These are phyloP conservation scores for Cataglyphis altisquamis DNA, from an alignment of 2,888 invertebrate genomes.

Conservation along the genomic window DNA sequence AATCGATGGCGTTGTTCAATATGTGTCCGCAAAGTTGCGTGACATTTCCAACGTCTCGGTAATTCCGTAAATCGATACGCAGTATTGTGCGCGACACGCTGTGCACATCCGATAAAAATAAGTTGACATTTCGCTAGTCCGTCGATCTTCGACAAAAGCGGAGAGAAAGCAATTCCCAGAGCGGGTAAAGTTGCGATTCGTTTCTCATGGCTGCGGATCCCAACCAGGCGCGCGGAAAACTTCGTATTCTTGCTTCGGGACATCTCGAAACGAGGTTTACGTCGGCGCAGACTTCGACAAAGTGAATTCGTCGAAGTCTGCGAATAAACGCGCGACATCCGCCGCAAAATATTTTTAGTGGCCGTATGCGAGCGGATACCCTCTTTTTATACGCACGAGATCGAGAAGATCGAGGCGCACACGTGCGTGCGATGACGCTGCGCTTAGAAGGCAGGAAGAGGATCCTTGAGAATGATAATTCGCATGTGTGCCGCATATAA, in stretches of 20 bases:
- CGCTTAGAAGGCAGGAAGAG: constrained; percentile 48
- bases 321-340: constrained; percentile 62
- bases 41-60: constrained; percentile 36
- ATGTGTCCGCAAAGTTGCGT: constrained; percentile 7
- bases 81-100: constrained; percentile 8
- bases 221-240: constrained; percentile 27
- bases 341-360: constrained; percentile 64
- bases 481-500: not conserved
- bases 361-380: constrained; percentile 6
- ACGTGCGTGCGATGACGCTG: constrained; percentile 57
- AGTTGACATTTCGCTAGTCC: constrained; percentile 47
- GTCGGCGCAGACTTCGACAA: constrained; percentile 22
- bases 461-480: constrained; percentile 52
- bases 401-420: constrained; percentile 55
- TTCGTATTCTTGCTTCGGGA: constrained; percentile 55
- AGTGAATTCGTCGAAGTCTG: constrained; percentile 55
- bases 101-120: constrained; percentile 42
- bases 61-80: constrained; percentile 53
- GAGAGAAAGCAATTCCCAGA: constrained; percentile 55
- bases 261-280: constrained; percentile 54
- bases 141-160: constrained; percentile 48
- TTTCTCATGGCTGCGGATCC: constrained; percentile 6
- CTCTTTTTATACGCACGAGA: constrained; percentile 47
- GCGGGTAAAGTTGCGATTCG: constrained; percentile 11
- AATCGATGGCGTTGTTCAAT: constrained; percentile 8